Base-by-base conservation (phyloP, 2,797 vertebrate species). In the Uromys caudimaculatus region DNA sequence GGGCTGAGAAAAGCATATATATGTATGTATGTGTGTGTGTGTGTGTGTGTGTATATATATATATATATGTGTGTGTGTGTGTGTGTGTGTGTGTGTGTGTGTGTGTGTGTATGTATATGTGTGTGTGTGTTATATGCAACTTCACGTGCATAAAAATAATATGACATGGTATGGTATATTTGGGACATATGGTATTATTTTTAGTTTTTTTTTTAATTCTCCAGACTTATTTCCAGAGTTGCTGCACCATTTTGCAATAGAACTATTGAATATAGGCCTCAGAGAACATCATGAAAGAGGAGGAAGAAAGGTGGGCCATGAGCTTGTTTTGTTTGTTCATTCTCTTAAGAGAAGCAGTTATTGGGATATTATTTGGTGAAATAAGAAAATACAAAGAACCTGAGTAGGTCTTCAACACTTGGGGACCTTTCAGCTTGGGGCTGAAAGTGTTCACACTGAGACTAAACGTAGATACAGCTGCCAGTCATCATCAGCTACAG, bases 301-400 rank as follows among this genome's bases (percentile, higher is more conserved):
- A 3, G 38, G 14, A 4, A 62, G 56, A 62, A 32, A 83, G 14
- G 32, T 90, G 41, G 44, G 21, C 7, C 32, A 9, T 84, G 7
- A 5, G 27, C 41, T 88, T 96, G 11, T 76, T 50, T n/a, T 62
- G 0, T 89, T 81, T 85, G 32, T 85, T 96, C 35, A 9, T 92
- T 95, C 90, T 82, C 56, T 93, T 60, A 3, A 82, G 27, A 47
- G 6, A 29, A 21, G 8, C 44, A 82, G 9, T 9, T 89, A 8
- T 13, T 93, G 76, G 69, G 47, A 29, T 44, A 10, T 41, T 38
- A 44, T 35, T 52, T 81, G 47, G 71, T 11, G 52, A 81, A 81
- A n/a, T n/a, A 13, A 89, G 64, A 64, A 95, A 38, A 77, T 1
- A 76, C 64, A 82, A 73, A 91, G 52, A 89, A 95, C 10, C 79